Evolutionary conservation across 2,113 vertebrate genomes (phyloP), one percentile per base, ranked within the genome.

Genomic region (Kryptolebias marmoratus): DNA sequence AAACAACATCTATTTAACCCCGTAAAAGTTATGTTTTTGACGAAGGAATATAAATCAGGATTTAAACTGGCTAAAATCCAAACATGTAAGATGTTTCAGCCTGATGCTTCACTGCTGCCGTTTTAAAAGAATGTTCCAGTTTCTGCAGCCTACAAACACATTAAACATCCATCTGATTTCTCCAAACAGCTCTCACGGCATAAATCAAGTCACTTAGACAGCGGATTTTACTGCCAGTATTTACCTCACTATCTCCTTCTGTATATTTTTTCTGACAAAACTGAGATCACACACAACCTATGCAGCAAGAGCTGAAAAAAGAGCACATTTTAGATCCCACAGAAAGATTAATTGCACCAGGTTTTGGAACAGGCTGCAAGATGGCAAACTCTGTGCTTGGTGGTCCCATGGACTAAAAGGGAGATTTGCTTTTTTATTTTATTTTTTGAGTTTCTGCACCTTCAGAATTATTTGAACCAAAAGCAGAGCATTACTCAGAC

Each of bases 221-320:
- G 49, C 44, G 39, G 36, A 64, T 53, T 60, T 14, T 8, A 4
- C 5, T 64, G 75, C 79, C 79, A 84, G 66, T 80, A 74, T 82
- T 87, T 80, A 80, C 76, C 56, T 82, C 80, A 71, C 70, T 66
- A 82, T 78, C 78, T 79, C 64, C 58, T 27, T 64, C 72, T 77
- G 59, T 67, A 55, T 69, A 73, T 71, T 78, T 75, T 73, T 66
- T 60, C 72, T 31, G 61, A 64, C 73, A 65, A 68, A 77, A 36
- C 48, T 1, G 42, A 68, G 47, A 68, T 85, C 77, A 52, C 72
- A 72, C 73, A 64, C 44, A 72, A 62, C 48, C 12, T 28, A 2
- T 30, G 54, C 54, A 6, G 47, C 62, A 16, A 16, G 55, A 57
- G 60, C 68, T 62, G 59, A 36, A 49, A 4, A 61, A 1, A 56